phyloP scores from a whole-genome alignment of 2,797 vertebrate species.

The Distichodus sexfasciatus region DNA sequence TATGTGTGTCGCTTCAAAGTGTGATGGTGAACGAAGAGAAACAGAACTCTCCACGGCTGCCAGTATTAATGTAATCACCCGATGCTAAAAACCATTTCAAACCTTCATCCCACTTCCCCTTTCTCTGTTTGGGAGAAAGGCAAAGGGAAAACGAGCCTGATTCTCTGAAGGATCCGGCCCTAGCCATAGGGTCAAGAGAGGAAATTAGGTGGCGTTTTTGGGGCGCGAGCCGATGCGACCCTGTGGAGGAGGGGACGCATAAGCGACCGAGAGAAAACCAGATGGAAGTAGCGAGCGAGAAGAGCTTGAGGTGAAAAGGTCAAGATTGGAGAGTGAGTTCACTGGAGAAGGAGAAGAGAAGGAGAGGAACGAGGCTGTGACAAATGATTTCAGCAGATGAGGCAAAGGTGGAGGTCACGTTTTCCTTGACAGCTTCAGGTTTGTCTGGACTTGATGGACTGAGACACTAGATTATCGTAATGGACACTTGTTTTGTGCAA shows the following conservation, averaged over 20 bases:
- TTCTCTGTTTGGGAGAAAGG: background rate
- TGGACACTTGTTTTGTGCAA: slow-evolving; percentile 15
- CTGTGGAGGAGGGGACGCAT: slow-evolving; percentile 37
- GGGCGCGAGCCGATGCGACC: slow-evolving; percentile 34
- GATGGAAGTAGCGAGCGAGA: slow-evolving; percentile 26
- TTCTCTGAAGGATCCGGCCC: slow-evolving; percentile 38
- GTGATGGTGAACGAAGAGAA: no score
- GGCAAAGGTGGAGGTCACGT: background rate
- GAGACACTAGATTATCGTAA: slow-evolving; percentile 11
- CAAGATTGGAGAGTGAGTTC: slow-evolving; percentile 31
- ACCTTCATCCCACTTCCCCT: no score
- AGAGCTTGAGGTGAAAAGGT: slow-evolving; percentile 31
- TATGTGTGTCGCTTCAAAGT: no score
- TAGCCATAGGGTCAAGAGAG: slow-evolving; percentile 32
- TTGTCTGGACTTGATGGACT: slow-evolving; percentile 27
- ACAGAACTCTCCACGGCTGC: no score
- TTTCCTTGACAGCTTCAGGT: slow-evolving; percentile 22
- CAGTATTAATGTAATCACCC: no score
- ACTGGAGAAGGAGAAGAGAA: slow-evolving; percentile 10
- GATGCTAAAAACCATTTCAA: no score
- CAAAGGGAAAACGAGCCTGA: slow-evolving; percentile 24
- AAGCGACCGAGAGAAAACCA: slow-evolving; percentile 41
- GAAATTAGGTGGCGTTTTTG: slow-evolving; percentile 38
- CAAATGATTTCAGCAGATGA: slow-evolving; percentile 35
- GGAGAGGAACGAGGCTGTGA: background rate